Evolutionary conservation across 2,888 invertebrate species (phyloP), one percentile per base, ranked within the genome.

Genomic region (Drosophila acutilabella): DNA sequence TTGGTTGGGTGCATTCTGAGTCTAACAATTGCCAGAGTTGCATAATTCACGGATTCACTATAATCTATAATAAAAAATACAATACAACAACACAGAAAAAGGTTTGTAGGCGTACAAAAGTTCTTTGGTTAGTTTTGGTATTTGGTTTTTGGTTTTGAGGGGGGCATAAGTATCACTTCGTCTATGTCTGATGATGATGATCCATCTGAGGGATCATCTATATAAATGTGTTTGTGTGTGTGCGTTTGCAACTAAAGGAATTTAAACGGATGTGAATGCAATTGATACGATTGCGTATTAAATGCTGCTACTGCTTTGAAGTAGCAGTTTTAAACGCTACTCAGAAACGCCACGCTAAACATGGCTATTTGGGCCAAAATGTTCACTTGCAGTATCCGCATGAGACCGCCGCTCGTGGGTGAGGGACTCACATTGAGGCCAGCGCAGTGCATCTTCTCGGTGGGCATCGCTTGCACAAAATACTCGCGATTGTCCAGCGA

Each of bases 401-500:
- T 87, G 74, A 89, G 82, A 81, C 89, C 88, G 86, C 88, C 88
- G 80, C 87, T 89, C 79, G 91, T 88, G 77, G 86, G 86, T 77
- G 91, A 89, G 74, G 90, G 86, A 87, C 90, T 90, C 72, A 90
- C 82, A 88, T 90, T 90, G 64, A 96, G 96, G 87, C 96, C 95
- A 74, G 95, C 95, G 93, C 97, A 97, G 90, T 95, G 95, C 96
- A 97, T 96, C 91, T 95, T 95, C 78, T 96, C 96, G 70, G 96
- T 93, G 0, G 97, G 97, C 94, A 97, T 95, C 91, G 95, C 95
- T 89, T 96, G 96, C 64, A 97, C 95, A 89, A 94, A 95, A 93
- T 96, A 97, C 91, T 97, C 97, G 33, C 96, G 94, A 91, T 96
- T 96, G 90, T 97, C 97, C 81, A 94, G 93, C 45, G 93, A 93